Evolutionary conservation across 2,113 vertebrate species (phyloP).

Genomic region (Macrotus californicus): DNA sequence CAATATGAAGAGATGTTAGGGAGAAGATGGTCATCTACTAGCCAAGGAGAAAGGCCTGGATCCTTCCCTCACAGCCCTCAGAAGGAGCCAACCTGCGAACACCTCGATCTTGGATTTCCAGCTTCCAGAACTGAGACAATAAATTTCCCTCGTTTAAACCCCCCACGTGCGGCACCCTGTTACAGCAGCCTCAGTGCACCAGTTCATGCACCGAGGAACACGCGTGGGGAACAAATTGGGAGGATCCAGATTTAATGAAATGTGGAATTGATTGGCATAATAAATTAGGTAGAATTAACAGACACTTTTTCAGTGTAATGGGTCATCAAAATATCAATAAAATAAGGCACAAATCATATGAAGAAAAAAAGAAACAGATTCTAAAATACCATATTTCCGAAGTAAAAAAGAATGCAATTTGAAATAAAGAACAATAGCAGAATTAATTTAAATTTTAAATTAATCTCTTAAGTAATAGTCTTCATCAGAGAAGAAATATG

Average conservation of each 20-base stretch:
- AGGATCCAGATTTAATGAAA: background rate
- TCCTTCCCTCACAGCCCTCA: background rate
- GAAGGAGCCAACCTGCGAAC: background rate
- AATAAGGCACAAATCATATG: background rate
- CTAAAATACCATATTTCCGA: background rate
- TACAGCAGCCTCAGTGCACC: background rate
- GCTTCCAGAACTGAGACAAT: background rate
- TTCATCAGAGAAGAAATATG: background rate
- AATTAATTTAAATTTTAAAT: background rate
- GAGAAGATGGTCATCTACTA: background rate
- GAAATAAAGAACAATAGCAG: background rate
- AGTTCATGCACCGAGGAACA: background rate
- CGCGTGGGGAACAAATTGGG: background rate
- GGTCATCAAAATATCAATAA: background rate
- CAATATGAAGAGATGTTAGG: background rate
- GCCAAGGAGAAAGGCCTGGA: background rate
- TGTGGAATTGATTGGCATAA: background rate
- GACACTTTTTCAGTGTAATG: background rate
- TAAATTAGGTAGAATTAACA: conserved; percentile 34
- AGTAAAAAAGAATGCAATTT: background rate
- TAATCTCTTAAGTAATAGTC: background rate
- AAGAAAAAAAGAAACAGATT: background rate
- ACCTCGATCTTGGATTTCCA: background rate
- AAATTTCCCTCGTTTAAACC: background rate
- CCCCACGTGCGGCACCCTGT: too few species aligned